Evolutionary conservation across 2,888 invertebrate species (phyloP).

Genomic region (Nephrotoma guestfalica): DNA sequence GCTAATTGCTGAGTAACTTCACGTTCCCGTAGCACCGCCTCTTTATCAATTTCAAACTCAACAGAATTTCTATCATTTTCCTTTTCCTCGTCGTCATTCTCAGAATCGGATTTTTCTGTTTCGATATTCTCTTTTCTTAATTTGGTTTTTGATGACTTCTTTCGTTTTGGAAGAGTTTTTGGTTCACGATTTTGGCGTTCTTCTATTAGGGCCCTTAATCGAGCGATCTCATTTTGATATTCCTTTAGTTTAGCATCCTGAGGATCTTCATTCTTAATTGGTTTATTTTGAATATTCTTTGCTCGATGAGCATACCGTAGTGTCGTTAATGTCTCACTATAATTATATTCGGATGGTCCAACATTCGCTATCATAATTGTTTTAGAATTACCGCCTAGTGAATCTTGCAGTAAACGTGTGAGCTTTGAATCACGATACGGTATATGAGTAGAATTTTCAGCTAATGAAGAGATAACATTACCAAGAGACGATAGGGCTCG

Average conservation of each 20-base stretch:
- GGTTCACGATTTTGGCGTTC: slow-evolving; percentile 32
- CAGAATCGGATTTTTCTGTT: slow-evolving; percentile 21
- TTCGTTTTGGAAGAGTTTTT: slow-evolving; percentile 17
- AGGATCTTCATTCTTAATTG: slow-evolving; percentile 96
- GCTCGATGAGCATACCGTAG: slow-evolving; percentile 91
- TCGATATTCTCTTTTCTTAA: slow-evolving; percentile 15
- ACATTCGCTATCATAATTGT: slow-evolving; percentile 99
- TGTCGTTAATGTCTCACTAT: slow-evolving; percentile 95
- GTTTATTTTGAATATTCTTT: slow-evolving; percentile 97
- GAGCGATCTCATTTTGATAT: slow-evolving; percentile 87
- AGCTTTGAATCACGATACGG: slow-evolving; percentile 97
- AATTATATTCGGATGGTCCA: slow-evolving; percentile 95
- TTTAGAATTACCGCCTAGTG: slow-evolving; percentile 95
- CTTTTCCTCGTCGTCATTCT: slow-evolving; percentile 21
- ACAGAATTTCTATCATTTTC: slow-evolving; percentile 29
- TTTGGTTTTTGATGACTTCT: slow-evolving; percentile 13
- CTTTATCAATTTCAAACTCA: slow-evolving; percentile 15
- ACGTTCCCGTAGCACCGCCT: slow-evolving; percentile 37
- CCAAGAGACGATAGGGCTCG: slow-evolving; percentile 92
- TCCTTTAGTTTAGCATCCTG: slow-evolving; percentile 93
- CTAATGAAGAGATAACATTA: slow-evolving; percentile 94
- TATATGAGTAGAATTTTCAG: slow-evolving; percentile 88
- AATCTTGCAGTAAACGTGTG: slow-evolving; percentile 91
- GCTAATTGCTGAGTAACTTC: slow-evolving; percentile 61
- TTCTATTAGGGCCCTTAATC: slow-evolving; percentile 37